phyloP scores from a whole-genome alignment of 92 coral and sea anemone species.

The Parazoanthus atlanticus region DNA sequence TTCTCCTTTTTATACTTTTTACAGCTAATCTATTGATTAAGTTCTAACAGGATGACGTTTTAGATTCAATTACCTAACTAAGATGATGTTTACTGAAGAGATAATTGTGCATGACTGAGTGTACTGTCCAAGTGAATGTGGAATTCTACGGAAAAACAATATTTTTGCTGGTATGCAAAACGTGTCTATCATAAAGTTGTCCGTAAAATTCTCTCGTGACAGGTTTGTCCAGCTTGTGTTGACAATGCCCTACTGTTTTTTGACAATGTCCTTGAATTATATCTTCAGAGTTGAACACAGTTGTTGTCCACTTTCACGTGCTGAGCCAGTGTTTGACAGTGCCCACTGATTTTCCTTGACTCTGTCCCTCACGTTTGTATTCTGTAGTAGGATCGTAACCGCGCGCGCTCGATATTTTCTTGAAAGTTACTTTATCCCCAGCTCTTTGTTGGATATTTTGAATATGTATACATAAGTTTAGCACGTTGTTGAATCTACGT shows the following conservation, averaged over 20 bases:
- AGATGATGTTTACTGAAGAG: too few relatives aligned
- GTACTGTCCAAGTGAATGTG: not conserved
- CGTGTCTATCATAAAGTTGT: not conserved
- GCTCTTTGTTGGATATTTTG: too few relatives aligned
- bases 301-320: not conserved
- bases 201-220: not conserved
- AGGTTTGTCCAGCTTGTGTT: not conserved
- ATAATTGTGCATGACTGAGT: not conserved
- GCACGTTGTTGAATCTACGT: too few relatives aligned
- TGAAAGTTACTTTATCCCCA: not conserved
- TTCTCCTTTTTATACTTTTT: too few relatives aligned
- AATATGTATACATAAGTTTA: too few relatives aligned
- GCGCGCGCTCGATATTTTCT: not conserved
- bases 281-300: not conserved
- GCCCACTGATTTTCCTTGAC: not conserved
- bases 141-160: slow-evolving; percentile 3
- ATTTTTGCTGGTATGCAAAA: not conserved
- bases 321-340: slow-evolving; percentile 5
- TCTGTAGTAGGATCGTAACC: not conserved
- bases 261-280: not conserved
- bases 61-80: too few relatives aligned
- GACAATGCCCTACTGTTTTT: not conserved
- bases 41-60: too few relatives aligned
- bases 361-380: not conserved
- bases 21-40: too few relatives aligned